Base-by-base conservation (phyloP, 2,113 vertebrate genomes). In the Elachura formosa region DNA sequence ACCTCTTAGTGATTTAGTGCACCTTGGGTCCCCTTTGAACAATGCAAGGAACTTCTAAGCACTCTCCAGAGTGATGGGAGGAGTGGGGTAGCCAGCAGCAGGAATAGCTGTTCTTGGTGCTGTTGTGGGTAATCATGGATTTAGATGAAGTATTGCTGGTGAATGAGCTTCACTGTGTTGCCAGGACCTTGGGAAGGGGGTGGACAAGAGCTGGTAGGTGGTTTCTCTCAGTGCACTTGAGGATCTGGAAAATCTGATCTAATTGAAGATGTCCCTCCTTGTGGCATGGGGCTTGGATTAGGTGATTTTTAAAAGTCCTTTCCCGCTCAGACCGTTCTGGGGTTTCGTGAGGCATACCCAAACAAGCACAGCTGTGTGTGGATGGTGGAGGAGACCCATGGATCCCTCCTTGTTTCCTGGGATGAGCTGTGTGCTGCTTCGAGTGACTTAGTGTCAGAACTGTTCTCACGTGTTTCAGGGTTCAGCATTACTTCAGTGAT, bases 351-450 rank as follows among this genome's bases (percentile, higher is more conserved):
- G 9, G 71, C 3, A 22, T 67, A 24, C 40, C 56, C 21, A 31
- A 6, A 19, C 22, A 26, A 38, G 31, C 0, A 0, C 5, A 8
- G 63, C 41, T 84, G 72, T 28, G 3, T 1, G 0, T 12, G 84
- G 59, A 33, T 56, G 76, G 36, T 64, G 72, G 62, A 11, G 3
- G 55, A 74, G 59, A 51, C 75, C 71, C 62, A 12, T 0, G 0
- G 78, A 36, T 83, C 85, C 71, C 77, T 84, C 36, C 41, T 11
- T 71, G 55, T 18, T 85, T 34, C 28, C 62, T 75, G 90, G 87
- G 76, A 59, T 48, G 77, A 84, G 85, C 82, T 33, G 8, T 10
- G 68, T 2, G 28, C 73, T 52, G 45, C 71, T 26, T 33, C 12
- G 1, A 22, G 38, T 69, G 75, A 58, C 80, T 89, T 87, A 67